Conservation (phyloP, 2,888 invertebrate species). For the Drosophila anomalata region DNA sequence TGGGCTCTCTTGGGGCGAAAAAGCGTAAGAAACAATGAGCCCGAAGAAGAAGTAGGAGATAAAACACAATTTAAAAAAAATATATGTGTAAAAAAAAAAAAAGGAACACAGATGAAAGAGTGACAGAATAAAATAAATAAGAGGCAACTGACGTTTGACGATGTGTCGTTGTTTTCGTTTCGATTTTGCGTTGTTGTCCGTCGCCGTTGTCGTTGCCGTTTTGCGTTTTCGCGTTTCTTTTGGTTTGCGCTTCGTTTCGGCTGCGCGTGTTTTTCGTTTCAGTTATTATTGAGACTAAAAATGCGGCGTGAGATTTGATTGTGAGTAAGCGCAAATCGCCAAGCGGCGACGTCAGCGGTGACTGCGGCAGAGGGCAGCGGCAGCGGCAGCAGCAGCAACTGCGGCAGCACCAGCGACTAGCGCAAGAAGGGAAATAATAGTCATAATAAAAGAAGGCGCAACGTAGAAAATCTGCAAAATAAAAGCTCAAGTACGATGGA, state of each 20-base stretch:
- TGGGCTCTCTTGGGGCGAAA: slow-evolving; percentile 3
- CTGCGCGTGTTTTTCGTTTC: slow-evolving; percentile 76
- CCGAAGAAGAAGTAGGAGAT: slow-evolving; percentile 1
- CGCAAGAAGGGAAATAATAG: slow-evolving; percentile 17
- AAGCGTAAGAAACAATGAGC: slow-evolving; percentile 5
- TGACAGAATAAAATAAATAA: slow-evolving; percentile 46
- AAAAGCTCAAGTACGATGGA: slow-evolving; percentile 8
- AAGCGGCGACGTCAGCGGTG: slow-evolving; percentile 28
- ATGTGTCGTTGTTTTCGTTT: slow-evolving; percentile 47
- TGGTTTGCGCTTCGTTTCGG: slow-evolving; percentile 62
- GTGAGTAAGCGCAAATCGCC: slow-evolving; percentile 72
- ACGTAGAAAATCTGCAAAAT: slow-evolving; percentile 18
- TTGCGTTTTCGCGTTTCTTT: slow-evolving; percentile 24
- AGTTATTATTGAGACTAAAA: slow-evolving; percentile 83
- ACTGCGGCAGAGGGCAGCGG: slow-evolving; percentile 20
- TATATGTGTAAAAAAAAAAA: slow-evolving; percentile 16
- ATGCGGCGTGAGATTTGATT: slow-evolving; percentile 81
- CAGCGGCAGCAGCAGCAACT: neutral
- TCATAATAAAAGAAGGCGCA: slow-evolving; percentile 26
- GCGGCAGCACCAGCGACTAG: slow-evolving; percentile 13
- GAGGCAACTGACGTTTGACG: slow-evolving; percentile 73
- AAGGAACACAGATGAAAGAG: slow-evolving; percentile 23
- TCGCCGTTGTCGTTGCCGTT: slow-evolving; percentile 31
- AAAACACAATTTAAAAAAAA: slow-evolving; percentile 27
- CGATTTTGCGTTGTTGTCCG: slow-evolving; percentile 25